Conservation (phyloP, 1,140 invertebrate species). For the Lineus longissimus region DNA sequence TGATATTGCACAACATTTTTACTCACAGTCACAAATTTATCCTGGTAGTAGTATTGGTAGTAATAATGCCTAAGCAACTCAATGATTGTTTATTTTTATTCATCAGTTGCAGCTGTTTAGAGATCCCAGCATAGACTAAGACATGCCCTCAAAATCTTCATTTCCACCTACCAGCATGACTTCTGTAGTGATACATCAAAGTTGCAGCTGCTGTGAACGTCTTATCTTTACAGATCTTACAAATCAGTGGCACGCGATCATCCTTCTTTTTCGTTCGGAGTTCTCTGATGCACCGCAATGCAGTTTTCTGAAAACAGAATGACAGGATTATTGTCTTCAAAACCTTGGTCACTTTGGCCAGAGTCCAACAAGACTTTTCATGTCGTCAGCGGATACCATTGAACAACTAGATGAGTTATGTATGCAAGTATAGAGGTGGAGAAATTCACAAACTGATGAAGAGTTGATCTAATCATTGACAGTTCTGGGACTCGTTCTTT, state of each 20-base stretch:
- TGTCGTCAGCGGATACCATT: not conserved
- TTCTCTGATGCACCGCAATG: slow-evolving; percentile 51
- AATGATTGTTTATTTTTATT: too few species aligned
- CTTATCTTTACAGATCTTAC: slow-evolving; percentile 64
- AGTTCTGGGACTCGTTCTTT: too few species aligned
- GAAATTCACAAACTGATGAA: too few species aligned
- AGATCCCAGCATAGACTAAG: too few species aligned
- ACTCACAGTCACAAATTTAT: too few species aligned
- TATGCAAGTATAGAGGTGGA: too few species aligned
- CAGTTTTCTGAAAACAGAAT: slow-evolving; percentile 38
- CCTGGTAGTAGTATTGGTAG: too few species aligned
- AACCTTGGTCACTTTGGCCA: not conserved
- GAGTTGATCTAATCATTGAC: too few species aligned
- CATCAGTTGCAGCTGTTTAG: too few species aligned
- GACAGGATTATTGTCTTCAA: not conserved
- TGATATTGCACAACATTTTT: too few species aligned
- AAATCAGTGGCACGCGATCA: slow-evolving; percentile 56
- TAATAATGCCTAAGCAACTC: too few species aligned
- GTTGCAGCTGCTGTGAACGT: slow-evolving; percentile 66
- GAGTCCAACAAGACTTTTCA: not conserved
- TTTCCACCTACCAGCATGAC: slow-evolving; percentile 60
- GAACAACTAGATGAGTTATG: not conserved
- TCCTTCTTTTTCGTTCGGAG: slow-evolving; percentile 46
- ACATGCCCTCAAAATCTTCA: not conserved
- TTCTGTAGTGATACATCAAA: slow-evolving; percentile 65